Percentiles rank a stretch among this genome's conserved stretches.
Conservation (phyloP, 30 jellyfish, hydroid and myxozoan genomes). For the Aurelia sp. region DNA sequence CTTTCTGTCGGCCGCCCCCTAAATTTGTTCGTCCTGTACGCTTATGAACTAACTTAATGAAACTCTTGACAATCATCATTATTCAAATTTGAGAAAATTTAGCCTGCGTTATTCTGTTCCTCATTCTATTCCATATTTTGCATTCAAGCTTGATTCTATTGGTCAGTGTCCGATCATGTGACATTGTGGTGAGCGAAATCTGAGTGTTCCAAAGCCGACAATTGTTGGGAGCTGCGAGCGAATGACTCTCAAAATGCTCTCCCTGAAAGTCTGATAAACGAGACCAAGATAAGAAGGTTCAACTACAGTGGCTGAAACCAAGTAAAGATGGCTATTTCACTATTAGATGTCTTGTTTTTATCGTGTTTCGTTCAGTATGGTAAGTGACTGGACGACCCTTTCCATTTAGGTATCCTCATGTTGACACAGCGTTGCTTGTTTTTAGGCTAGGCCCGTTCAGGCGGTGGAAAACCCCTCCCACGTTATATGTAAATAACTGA, state of each 20-base stretch:
- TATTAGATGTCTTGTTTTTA: background rate
- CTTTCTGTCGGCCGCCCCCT: no score
- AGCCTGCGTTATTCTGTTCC: no score
- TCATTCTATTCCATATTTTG: no score
- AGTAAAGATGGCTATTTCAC: constrained; percentile 8
- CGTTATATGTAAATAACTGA: constrained; percentile 17
- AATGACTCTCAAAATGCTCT: constrained; percentile 11
- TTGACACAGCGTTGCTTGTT: background rate
- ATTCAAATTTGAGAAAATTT: no score
- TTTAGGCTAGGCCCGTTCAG: constrained; percentile 8
- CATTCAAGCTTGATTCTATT: background rate
- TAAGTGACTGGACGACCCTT: background rate
- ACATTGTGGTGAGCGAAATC: constrained; percentile 61
- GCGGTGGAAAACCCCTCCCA: no score
- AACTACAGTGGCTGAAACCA: background rate
- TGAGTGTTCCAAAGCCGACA: constrained; percentile 33
- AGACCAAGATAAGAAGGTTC: constrained; percentile 5
- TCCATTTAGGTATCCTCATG: no score
- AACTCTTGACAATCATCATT: no score
- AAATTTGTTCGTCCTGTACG: no score
- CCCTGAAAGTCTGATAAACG: constrained; percentile 4
- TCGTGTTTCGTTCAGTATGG: constrained; percentile 10
- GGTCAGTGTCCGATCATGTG: constrained; percentile 61
- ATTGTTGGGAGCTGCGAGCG: constrained; percentile 56
- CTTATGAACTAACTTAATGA: no score